These are phyloP conservation scores for Brachionus sp. DNA, from an alignment of 1,140 invertebrate species.

Conservation along the genomic window DNA sequence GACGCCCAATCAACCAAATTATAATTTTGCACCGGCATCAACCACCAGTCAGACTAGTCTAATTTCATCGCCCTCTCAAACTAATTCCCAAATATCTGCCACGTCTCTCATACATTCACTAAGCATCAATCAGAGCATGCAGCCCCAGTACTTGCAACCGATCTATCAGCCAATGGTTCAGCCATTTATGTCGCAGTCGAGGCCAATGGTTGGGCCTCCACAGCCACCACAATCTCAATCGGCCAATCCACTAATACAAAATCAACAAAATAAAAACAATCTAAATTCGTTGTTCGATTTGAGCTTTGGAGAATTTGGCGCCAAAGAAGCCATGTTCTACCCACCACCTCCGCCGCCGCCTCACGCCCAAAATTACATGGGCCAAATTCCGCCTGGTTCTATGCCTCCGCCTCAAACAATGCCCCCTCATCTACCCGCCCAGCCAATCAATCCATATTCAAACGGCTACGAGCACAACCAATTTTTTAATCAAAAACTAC, in stretches of 20 bases:
- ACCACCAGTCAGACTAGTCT: constrained; percentile 6
- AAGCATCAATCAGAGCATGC: background rate
- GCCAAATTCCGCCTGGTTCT: background rate
- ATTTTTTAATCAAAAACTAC: background rate
- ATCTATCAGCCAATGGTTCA: background rate
- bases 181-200: background rate
- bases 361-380: background rate
- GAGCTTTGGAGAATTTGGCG: background rate
- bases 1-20: background rate
- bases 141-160: background rate
- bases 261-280: background rate
- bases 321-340: background rate
- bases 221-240: background rate
- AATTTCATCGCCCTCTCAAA: constrained; percentile 14
- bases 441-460: background rate
- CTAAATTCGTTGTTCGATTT: background rate
- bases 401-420: background rate
- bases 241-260: background rate
- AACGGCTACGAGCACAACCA: background rate
- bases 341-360: background rate
- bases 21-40: background rate
- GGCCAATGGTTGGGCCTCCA: background rate
- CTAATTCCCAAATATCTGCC: background rate
- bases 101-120: background rate
- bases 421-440: background rate